phyloP scores from a whole-genome alignment of 2,797 vertebrate genomes.

The Clarias pachynema region DNA sequence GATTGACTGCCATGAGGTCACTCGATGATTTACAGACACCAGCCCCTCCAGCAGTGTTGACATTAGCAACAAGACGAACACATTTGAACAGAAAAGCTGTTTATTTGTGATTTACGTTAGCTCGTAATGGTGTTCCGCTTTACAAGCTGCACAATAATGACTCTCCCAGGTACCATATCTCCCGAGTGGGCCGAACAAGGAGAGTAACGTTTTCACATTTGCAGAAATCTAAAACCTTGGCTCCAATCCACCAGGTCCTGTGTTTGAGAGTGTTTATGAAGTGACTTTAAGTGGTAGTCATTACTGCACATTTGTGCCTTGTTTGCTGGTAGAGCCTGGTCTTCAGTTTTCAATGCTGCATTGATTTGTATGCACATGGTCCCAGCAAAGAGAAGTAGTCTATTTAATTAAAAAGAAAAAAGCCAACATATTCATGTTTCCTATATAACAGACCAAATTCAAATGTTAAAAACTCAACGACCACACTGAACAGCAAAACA shows the following conservation, averaged over 20 bases:
- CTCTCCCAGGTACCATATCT: conserved; percentile 47
- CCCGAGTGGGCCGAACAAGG: conserved; percentile 34
- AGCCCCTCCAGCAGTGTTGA: conserved; percentile 63
- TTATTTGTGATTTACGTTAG: conserved; percentile 51
- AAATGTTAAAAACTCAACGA: conserved; percentile 56
- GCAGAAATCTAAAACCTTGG: conserved; percentile 45
- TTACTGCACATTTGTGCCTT: conserved; percentile 76
- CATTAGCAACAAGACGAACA: conserved; percentile 53
- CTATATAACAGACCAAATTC: background rate
- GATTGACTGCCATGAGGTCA: conserved; percentile 69
- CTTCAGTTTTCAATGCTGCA: conserved; percentile 65
- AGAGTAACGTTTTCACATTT: conserved; percentile 66
- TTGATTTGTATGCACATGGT: conserved; percentile 71
- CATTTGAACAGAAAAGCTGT: conserved; percentile 43
- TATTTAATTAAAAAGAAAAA: conserved; percentile 42
- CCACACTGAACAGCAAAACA: background rate
- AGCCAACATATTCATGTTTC: background rate
- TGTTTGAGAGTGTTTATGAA: conserved; percentile 80
- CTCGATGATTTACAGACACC: conserved; percentile 65
- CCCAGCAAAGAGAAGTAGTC: conserved; percentile 68
- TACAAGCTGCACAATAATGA: conserved; percentile 46
- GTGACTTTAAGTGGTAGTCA: conserved; percentile 78
- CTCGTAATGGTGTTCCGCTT: conserved; percentile 44
- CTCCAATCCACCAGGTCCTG: conserved; percentile 61
- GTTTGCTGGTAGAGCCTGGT: conserved; percentile 66